Base-by-base conservation (phyloP, 2,888 invertebrate species). In the Cryptocheilus praepositus region DNA sequence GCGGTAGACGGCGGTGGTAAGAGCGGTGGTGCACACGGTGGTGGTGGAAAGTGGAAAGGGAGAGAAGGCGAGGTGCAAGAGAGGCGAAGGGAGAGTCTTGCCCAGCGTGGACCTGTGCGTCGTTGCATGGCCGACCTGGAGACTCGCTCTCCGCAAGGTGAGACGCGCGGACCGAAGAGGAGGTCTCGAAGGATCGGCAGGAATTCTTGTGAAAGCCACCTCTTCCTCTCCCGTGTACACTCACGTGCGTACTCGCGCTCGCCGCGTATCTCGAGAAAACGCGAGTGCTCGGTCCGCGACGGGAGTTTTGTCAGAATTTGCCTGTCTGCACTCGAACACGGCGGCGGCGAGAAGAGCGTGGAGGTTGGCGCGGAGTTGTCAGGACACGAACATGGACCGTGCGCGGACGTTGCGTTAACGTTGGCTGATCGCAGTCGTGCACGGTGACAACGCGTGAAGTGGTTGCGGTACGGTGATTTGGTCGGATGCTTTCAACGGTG, bases 101-200 rank as follows among this genome's bases (percentile, higher is more conserved):
- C 84, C 82, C 86, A 85, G 86, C 84, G 84, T 85, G 88, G 86
- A 86, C 85, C 85, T 83, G 80, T 80, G 83, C 82, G 81, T 76
- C 70, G 80, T 78, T 86, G 84, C 84, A 86, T 86, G 86, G 84
- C 82, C 84, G 83, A 82, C 84, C 84, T 82, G 83, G 84, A 85
- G 87, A 88, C 87, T 88, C 84, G 83, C 86, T 88, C 86, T 88
- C 86, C 86, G 87, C 86, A 87, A 88, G 88, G 88, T 88, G 87
- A 86, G 88, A 87, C 88, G 87, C 85, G 86, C 88, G 85, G 86
- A 84, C 81, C 79, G 67, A 73, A 77, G 79, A 72, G 75, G 70
- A 79, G 74, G 75, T 64, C 70, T 73, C 79, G 67, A 77, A 79
- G 76, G 73, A 80, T 73, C 80, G 78, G 71, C 64, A 67, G 69